phyloP scores from a whole-genome alignment of 2,888 invertebrate species.

The Gasteruption jaculator region DNA sequence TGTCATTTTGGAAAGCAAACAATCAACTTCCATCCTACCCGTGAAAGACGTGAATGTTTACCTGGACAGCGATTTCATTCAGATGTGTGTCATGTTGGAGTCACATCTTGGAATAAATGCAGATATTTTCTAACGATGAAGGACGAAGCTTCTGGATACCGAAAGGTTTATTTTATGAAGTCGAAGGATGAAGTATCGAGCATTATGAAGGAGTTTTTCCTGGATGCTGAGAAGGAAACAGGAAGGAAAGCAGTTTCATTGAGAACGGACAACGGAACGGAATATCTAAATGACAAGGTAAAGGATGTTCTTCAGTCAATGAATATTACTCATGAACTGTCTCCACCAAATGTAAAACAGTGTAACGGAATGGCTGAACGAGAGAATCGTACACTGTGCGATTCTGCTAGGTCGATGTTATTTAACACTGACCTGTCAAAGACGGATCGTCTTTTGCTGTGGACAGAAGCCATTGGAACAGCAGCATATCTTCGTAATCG shows the following conservation, averaged over 20 bases:
- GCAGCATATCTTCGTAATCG: slow-evolving; percentile 16
- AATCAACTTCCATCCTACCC: slow-evolving; percentile 2
- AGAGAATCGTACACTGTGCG: slow-evolving; percentile 28
- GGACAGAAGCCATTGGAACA: slow-evolving; percentile 13
- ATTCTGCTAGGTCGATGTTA: slow-evolving; percentile 30
- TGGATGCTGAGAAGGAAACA: slow-evolving; percentile 28
- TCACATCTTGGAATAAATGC: slow-evolving; percentile 11
- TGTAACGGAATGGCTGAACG: slow-evolving; percentile 40
- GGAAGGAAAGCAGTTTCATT: slow-evolving; percentile 25
- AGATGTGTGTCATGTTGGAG: slow-evolving; percentile 13
- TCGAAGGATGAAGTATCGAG: slow-evolving; percentile 34
- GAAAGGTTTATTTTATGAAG: slow-evolving; percentile 37
- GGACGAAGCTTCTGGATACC: slow-evolving; percentile 17
- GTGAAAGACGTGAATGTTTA: slow-evolving; percentile 11
- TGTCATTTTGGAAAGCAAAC: slow-evolving; percentile 16
- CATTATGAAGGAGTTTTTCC: slow-evolving; percentile 28
- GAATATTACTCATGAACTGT: slow-evolving; percentile 36
- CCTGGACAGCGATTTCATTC: slow-evolving; percentile 17
- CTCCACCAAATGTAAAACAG: slow-evolving; percentile 36
- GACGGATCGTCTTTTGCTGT: slow-evolving; percentile 15
- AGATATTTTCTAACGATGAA: slow-evolving; percentile 17
- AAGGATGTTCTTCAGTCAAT: slow-evolving; percentile 19
- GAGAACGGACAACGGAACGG: slow-evolving; percentile 29
- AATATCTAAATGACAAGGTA: slow-evolving; percentile 25
- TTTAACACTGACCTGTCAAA: slow-evolving; percentile 26